Base-by-base conservation (phyloP, 2,888 invertebrate genomes). In the Maniola hyperantus region DNA sequence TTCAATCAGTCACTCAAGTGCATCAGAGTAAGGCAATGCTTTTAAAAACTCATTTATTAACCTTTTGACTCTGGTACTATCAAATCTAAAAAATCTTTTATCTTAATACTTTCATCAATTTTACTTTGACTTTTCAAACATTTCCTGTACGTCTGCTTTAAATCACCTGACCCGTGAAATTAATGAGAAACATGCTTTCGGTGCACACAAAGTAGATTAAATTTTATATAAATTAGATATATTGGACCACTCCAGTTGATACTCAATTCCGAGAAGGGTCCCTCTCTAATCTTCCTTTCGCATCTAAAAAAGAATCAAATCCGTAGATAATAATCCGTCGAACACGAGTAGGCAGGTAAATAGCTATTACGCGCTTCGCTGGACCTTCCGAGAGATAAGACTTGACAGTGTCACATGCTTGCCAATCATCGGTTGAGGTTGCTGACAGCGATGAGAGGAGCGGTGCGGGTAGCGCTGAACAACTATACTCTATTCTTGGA, bases 331-430 rank as follows among this genome's bases (percentile, higher is more conserved):
- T 89, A 87, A 91, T 90, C 86, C 83, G 66, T 69, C 72, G 81
- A 79, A 82, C 80, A 81, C 75, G 80, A 79, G 78, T 78, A 75
- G 77, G 77, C 78, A 91, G 91, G 91, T 91, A 91, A 91, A 87
- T 91, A 91, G 89, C 91, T 90, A 92, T 92, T 90, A 91, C 82
- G 66, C 89, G 91, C 89, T 89, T 84, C 88, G 80, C 72, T 88
- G 91, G 77, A 67, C 79, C 83, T 80, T 76, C 74, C 73, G 71
- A 73, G 72, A 80, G 91, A 90, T 90, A 88, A 85, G 84, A 83
- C 84, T 83, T 87, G 90, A 90, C 87, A 86, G 76, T 70, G 73
- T 76, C 76, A 74, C 75, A 71, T 69, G 79, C 76, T 77, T 78
- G 73, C 75, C 72, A 77, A 62, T 62, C 62, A 62, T 62, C 53